phyloP scores from a whole-genome alignment of 1,140 invertebrate genomes.

The Melanaphis sacchari region DNA sequence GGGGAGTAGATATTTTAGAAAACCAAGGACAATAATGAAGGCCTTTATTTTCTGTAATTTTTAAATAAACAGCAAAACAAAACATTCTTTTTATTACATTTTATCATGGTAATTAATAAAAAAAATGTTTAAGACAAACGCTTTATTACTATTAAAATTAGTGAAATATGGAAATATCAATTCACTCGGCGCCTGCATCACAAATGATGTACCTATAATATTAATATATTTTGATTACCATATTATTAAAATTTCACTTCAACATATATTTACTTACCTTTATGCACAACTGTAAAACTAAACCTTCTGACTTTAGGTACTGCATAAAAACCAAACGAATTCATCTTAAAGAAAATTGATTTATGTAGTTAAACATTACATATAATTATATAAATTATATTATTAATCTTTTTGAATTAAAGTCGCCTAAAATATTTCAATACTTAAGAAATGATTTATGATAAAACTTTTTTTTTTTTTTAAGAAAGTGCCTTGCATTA shows the following conservation, averaged over 20 bases:
- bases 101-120: neutral
- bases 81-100: neutral
- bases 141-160: neutral
- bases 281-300: neutral
- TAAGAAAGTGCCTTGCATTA: neutral
- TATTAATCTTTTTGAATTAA: neutral
- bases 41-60: neutral
- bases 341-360: neutral
- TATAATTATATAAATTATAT: neutral
- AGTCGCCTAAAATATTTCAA: neutral
- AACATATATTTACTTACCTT: neutral
- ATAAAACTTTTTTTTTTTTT: neutral
- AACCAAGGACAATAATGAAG: neutral
- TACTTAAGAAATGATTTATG: neutral
- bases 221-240: neutral
- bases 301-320: neutral
- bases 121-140: neutral
- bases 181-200: neutral
- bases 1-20: neutral
- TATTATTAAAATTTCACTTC: neutral
- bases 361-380: neutral
- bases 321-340: neutral
- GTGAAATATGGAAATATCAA: neutral
- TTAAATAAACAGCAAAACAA: neutral
- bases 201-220: neutral